Base-by-base conservation (phyloP, 1,140 invertebrate genomes). In the Dendroctonus ponderosae region DNA sequence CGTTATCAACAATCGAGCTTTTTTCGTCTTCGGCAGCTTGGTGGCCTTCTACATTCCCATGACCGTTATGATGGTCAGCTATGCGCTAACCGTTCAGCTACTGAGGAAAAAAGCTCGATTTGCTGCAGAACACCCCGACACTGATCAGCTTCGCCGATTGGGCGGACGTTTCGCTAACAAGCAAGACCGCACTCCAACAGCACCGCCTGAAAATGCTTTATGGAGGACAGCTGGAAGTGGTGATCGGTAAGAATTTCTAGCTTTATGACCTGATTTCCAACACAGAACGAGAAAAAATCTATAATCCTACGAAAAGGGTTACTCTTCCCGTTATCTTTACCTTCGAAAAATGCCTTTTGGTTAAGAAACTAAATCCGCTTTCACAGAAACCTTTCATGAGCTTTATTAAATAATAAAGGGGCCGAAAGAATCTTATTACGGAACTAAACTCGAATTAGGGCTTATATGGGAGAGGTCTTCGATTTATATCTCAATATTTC, bases 41-140 rank as follows among this genome's bases (percentile, higher is more conserved):
- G 86, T 96, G 51, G 93, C 85, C 41, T 98, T 98, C 80, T 96
- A 96, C 80, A 89, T 97, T 49, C 95, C 95, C 0, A 93, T 97
- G 86, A 80, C 94, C 44, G 91, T 94, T 56, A 95, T 95, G 92
- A 86, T 95, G 39, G 85, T 92, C 38, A 94, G 93, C 0, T 97
- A 96, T 74, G 86, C 91, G 0, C 82, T 96, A 26, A 98, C 95
- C 0, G 92, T 96, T 7, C 88, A 91, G 64, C 79, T 96, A 57
- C 81, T 96, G 40, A 83, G 91, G 60, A 85, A 87, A 57, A 89
- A 90, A 71, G 89, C 89, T 0, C 80, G 85, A 66, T 84, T 90
- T 69, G 86, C 86, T 0, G 86, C 86, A 42, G 84, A 85, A 69
- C 82, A 85, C 71, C 81, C 82, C 5, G 85, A 85, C 64, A 81